These are phyloP conservation scores for Platycnemis pennipes DNA, from an alignment of 2,888 invertebrate species.

Conservation along the genomic window DNA sequence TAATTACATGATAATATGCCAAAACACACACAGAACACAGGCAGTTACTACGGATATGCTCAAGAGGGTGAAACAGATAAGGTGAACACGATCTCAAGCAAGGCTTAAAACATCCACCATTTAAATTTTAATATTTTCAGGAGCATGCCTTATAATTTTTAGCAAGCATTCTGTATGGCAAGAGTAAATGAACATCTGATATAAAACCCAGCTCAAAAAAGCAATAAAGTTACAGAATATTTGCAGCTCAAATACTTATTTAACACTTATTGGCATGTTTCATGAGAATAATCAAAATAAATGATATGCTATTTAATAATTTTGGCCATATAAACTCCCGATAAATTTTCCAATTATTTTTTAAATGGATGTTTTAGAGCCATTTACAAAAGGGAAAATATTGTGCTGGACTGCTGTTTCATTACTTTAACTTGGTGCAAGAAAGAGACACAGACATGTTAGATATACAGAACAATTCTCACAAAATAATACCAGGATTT, in stretches of 20 bases:
- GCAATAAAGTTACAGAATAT: neutral
- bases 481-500: neutral
- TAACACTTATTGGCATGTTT: neutral
- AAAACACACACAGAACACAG: constrained; percentile 45
- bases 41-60: constrained; percentile 44
- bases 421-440: constrained; percentile 40
- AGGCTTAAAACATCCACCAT: constrained; percentile 55
- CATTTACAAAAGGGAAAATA: constrained; percentile 28
- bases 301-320: neutral
- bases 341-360: neutral
- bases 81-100: neutral
- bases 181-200: neutral
- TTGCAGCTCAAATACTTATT: neutral
- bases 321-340: neutral
- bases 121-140: neutral
- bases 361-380: constrained; percentile 55
- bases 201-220: neutral
- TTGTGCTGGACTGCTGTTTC: constrained; percentile 56
- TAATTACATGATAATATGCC: constrained; percentile 20
- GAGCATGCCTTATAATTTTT: neutral
- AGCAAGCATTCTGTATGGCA: neutral
- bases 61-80: constrained; percentile 24
- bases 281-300: neutral
- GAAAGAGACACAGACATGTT: constrained; percentile 21
- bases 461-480: neutral